Evolutionary conservation across 2,113 vertebrate genomes (phyloP).

Genomic region (Pituophis catenifer): DNA sequence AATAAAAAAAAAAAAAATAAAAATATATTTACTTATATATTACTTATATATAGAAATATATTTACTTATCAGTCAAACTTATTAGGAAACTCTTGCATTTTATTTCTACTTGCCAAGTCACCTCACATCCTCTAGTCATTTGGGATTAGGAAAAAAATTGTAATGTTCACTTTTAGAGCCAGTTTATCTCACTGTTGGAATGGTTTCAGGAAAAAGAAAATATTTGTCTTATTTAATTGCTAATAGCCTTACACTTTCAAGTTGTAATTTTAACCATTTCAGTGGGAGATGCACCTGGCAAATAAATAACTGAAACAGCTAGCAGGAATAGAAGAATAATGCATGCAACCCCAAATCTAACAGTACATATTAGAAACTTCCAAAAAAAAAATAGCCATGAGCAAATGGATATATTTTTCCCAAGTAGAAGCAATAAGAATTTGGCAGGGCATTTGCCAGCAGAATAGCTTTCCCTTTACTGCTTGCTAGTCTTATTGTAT

Average conservation of each 20-base stretch:
- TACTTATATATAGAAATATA: too few species aligned
- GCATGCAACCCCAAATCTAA: background rate
- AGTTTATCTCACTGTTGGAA: conserved; percentile 52
- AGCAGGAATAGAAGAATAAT: conserved; percentile 2
- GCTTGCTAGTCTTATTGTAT: conserved; percentile 44
- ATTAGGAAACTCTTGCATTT: conserved; percentile 43
- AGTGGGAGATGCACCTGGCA: conserved; percentile 32
- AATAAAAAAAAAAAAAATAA: too few species aligned
- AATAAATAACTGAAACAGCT: conserved; percentile 27
- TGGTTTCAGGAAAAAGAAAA: conserved; percentile 47
- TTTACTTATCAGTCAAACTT: conserved; percentile 49
- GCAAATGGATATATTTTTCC: conserved; percentile 20
- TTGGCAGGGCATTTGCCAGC: conserved; percentile 39
- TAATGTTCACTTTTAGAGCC: conserved; percentile 43
- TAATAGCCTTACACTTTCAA: conserved; percentile 55
- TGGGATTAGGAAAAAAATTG: conserved; percentile 35
- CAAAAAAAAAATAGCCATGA: conserved; percentile 44
- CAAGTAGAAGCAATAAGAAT: conserved; percentile 28
- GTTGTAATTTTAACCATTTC: conserved; percentile 42
- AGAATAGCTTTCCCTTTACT: conserved; percentile 29
- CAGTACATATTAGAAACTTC: background rate
- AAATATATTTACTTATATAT: conserved; percentile 45
- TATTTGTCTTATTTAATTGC: conserved; percentile 54
- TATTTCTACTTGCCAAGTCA: conserved; percentile 58
- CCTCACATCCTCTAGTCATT: conserved; percentile 24